Evolutionary conservation across 2,113 vertebrate genomes (phyloP).

Genomic region (Aldabrachelys gigantea): DNA sequence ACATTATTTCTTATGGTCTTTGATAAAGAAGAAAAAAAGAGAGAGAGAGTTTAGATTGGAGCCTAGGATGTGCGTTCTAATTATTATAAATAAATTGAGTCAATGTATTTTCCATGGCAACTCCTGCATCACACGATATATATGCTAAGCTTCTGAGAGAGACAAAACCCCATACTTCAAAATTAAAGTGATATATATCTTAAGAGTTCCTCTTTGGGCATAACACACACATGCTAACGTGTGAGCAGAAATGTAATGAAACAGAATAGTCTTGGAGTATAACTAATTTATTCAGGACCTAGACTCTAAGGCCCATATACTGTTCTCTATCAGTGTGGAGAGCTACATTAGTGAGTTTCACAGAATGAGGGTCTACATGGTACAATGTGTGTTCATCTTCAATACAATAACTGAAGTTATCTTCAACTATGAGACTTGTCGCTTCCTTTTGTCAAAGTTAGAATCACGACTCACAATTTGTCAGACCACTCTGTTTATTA

Average conservation of each 20-base stretch:
- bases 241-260: neutral
- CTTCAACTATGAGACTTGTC: neutral
- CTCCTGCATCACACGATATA: slow-evolving; percentile 58
- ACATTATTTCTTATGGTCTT: slow-evolving; percentile 29
- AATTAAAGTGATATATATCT: neutral
- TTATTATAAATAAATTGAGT: slow-evolving; percentile 75
- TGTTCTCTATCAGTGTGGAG: neutral
- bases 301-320: fast-evolving
- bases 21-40: neutral
- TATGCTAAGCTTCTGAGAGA: slow-evolving; percentile 6
- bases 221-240: neutral
- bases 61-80: slow-evolving; percentile 65
- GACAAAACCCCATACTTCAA: slow-evolving; percentile 19
- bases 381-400: neutral
- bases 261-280: neutral
- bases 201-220: neutral
- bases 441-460: neutral
- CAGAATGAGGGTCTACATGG: neutral
- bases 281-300: neutral
- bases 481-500: too few relatives aligned
- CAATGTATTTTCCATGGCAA: slow-evolving; percentile 74
- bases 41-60: slow-evolving; percentile 32
- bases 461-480: too few relatives aligned
- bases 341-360: neutral
- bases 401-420: neutral